A percentile compares a stretch with the other conserved stretches of the same genome.
Conservation (phyloP, 2,888 invertebrate genomes). For the Cephus pulcher region DNA sequence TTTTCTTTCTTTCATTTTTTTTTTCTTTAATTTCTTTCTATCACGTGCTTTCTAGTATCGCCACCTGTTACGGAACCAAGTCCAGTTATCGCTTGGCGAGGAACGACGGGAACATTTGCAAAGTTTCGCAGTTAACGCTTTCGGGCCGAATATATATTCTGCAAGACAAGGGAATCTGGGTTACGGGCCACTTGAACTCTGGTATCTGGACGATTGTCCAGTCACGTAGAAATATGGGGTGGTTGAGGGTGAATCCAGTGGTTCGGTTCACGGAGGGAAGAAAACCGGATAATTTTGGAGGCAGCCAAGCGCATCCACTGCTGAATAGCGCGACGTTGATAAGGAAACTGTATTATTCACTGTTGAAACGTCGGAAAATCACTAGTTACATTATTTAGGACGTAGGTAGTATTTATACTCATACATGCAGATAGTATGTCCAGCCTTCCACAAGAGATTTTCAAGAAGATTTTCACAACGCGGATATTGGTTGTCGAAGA, state of each 20-base stretch:
- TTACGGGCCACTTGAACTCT: constrained; percentile 35
- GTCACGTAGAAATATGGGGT: constrained; percentile 35
- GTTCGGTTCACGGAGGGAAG: background rate
- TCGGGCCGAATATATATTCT: background rate
- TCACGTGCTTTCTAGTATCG: background rate
- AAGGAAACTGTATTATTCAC: background rate
- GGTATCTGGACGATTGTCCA: constrained; percentile 34
- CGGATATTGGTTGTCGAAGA: background rate
- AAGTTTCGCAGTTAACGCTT: background rate
- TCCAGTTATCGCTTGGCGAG: background rate
- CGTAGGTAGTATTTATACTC: background rate
- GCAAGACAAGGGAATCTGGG: constrained; percentile 27
- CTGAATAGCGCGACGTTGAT: background rate
- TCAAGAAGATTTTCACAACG: background rate
- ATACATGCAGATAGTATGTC: background rate
- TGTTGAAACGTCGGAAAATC: background rate
- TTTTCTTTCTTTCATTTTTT: background rate
- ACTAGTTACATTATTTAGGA: background rate
- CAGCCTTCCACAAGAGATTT: background rate
- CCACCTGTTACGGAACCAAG: background rate
- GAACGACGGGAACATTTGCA: background rate
- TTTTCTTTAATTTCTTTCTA: background rate
- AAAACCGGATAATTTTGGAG: background rate
- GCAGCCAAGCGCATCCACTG: background rate
- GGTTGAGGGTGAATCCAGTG: constrained; percentile 28